These are phyloP conservation scores for Temnothorax curvispinosus DNA, from an alignment of 1,140 invertebrate species.

Conservation along the genomic window DNA sequence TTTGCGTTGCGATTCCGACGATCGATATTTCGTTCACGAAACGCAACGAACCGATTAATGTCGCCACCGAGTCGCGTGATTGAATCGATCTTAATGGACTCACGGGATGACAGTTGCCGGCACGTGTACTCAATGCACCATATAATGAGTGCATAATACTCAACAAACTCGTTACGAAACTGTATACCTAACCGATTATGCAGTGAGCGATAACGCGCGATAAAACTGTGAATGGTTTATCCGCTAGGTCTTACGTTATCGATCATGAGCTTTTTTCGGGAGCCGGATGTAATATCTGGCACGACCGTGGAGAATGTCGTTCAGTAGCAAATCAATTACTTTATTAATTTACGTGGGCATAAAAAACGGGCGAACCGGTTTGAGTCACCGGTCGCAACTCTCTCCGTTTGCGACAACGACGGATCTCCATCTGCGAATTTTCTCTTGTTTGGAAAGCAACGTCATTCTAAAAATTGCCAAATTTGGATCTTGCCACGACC, in stretches of 20 bases:
- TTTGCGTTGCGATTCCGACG: slow-evolving; percentile 9
- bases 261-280: neutral
- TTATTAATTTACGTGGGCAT: slow-evolving; percentile 17
- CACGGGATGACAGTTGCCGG: slow-evolving; percentile 31
- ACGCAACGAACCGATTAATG: slow-evolving; percentile 39
- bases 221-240: slow-evolving; percentile 33
- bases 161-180: slow-evolving; percentile 59
- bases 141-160: slow-evolving; percentile 20
- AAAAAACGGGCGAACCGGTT: slow-evolving; percentile 66
- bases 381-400: slow-evolving; percentile 20
- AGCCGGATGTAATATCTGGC: neutral
- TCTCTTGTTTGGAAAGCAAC: neutral
- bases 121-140: neutral
- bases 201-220: slow-evolving; percentile 27
- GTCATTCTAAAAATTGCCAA: neutral
- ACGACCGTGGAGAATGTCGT: slow-evolving; percentile 52
- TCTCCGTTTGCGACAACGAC: slow-evolving; percentile 4
- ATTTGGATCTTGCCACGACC: neutral
- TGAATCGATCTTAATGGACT: slow-evolving; percentile 34
- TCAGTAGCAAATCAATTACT: slow-evolving; percentile 66
- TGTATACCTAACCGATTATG: neutral
- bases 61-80: slow-evolving; percentile 36
- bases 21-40: slow-evolving; percentile 20
- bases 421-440: slow-evolving; percentile 31
- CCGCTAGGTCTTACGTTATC: slow-evolving; percentile 18